phyloP scores from a whole-genome alignment of 2,797 vertebrate species.

The Sphaeramia orbicularis region DNA sequence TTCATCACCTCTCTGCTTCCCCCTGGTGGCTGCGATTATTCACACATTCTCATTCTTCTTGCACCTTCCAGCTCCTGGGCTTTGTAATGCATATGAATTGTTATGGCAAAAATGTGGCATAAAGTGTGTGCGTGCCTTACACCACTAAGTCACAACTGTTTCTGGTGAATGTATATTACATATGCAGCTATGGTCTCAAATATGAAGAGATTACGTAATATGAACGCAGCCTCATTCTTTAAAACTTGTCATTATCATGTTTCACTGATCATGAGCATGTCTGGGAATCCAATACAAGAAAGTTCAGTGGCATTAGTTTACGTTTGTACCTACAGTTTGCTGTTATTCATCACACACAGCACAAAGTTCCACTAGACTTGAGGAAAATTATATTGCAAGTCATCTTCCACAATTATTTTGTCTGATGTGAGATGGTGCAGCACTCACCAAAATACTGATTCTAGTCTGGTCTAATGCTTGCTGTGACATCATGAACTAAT shows the following conservation, averaged over 20 bases:
- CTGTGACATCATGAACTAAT: constrained; percentile 79
- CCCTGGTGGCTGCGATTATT: constrained; percentile 77
- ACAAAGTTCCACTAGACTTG: constrained; percentile 41
- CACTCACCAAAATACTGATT: constrained; percentile 74
- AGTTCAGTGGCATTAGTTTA: constrained; percentile 15
- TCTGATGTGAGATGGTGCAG: constrained; percentile 73
- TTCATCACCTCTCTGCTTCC: constrained; percentile 80
- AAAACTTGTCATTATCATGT: constrained; percentile 7
- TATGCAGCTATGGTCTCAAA: constrained; percentile 6
- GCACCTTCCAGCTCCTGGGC: constrained; percentile 63
- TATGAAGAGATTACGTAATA: constrained; percentile 10
- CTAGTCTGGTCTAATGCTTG: constrained; percentile 69
- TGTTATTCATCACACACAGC: constrained; percentile 28
- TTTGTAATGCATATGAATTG: constrained; percentile 69
- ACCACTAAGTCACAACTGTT: constrained; percentile 19
- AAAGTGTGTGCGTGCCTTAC: constrained; percentile 16
- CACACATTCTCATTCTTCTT: constrained; percentile 68
- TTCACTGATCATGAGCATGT: constrained; percentile 8
- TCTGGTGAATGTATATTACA: constrained; percentile 11
- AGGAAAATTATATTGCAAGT: constrained; percentile 64
- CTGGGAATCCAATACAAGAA: constrained; percentile 1
- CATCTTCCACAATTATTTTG: constrained; percentile 68
- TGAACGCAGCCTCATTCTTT: neutral
- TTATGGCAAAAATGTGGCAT: constrained; percentile 65
- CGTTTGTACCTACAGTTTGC: constrained; percentile 16